Evolutionary conservation across 2,797 vertebrate genomes (phyloP).

Genomic region (Karalla daura): DNA sequence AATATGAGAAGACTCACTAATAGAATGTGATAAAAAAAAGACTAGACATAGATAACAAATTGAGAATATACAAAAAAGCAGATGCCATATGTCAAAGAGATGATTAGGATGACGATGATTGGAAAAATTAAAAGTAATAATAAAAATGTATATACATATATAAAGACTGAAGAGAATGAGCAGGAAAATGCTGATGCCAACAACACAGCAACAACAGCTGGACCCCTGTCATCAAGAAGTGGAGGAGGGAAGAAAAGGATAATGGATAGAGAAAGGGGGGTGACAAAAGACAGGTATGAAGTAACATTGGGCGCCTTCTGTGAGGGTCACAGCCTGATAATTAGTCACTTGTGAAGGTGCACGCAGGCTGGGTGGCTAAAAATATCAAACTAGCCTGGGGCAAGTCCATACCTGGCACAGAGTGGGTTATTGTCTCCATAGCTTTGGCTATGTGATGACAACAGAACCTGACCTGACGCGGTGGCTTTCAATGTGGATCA

Average conservation of each 20-base stretch:
- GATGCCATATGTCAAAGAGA: neutral
- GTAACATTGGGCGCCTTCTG: conserved; percentile 57
- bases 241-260: conserved; percentile 8
- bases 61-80: neutral
- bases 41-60: neutral
- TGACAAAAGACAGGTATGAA: conserved; percentile 25
- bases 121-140: neutral
- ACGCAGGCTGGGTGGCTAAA: conserved; percentile 69
- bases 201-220: conserved; percentile 7
- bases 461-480: conserved; percentile 32
- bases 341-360: conserved; percentile 80
- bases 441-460: conserved; percentile 53
- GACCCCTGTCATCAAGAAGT: conserved; percentile 32
- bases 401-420: conserved; percentile 40
- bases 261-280: conserved; percentile 26
- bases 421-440: neutral
- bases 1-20: neutral
- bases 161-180: neutral
- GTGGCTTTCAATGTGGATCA: conserved; percentile 45
- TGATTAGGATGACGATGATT: no score
- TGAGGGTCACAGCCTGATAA: conserved; percentile 75
- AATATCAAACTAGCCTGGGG: conserved; percentile 69
- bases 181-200: conserved; percentile 14
- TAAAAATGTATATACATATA: neutral
- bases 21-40: neutral